Evolutionary conservation across 2,113 vertebrate genomes (phyloP).

Genomic region (Alethe castanea): DNA sequence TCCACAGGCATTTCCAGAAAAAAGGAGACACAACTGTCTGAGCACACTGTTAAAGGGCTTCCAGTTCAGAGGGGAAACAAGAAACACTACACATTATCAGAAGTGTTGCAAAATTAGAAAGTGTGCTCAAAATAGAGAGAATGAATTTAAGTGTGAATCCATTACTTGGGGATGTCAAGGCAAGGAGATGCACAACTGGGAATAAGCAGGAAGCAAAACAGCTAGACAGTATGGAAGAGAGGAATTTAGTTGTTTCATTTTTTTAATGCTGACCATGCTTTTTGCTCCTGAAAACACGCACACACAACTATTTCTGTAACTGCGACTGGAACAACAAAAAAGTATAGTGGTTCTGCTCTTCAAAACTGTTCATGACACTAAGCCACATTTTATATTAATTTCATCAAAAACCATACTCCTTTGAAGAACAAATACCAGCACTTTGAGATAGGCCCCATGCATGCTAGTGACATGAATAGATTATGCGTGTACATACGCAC

Average conservation of each 20-base stretch:
- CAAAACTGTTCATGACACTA: neutral
- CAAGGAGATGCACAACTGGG: neutral
- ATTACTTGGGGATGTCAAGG: neutral
- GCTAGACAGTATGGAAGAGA: neutral
- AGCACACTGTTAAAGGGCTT: neutral
- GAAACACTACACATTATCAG: neutral
- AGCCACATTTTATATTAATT: neutral
- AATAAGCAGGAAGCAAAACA: neutral
- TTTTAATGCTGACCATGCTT: neutral
- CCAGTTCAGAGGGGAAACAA: neutral
- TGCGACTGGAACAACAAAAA: neutral
- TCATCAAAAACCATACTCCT: neutral
- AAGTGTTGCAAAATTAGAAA: neutral
- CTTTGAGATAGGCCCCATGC: neutral
- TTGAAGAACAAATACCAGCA: neutral
- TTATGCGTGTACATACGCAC: neutral
- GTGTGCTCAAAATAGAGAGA: neutral
- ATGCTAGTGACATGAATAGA: neutral
- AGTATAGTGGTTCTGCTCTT: neutral
- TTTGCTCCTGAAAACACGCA: neutral
- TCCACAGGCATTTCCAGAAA: neutral
- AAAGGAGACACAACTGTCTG: neutral
- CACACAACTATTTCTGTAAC: neutral
- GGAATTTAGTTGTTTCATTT: neutral
- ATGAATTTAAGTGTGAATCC: neutral